Evolutionary conservation across 2,113 vertebrate species (phyloP), one percentile per base, ranked within the genome.

Genomic region (Gopherus evgoodei): DNA sequence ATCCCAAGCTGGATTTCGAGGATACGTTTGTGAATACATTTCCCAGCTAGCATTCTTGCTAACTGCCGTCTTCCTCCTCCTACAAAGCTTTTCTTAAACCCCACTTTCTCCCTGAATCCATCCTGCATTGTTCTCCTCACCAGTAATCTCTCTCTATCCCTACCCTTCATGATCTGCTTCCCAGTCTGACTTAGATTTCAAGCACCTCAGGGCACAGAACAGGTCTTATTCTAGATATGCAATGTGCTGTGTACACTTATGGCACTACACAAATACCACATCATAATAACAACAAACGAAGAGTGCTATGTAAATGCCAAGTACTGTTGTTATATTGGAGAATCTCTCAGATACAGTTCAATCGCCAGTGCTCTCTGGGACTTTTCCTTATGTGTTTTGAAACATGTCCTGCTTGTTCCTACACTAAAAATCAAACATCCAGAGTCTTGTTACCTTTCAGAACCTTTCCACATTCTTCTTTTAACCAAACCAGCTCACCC

Each of bases 251-350:
- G 69, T 38, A 72, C 21, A 44, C 44, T 44, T 44, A 76, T 24
- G 24, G 72, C 42, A 44, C 22, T 44, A 44, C 42, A 5, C 0
- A 16, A 24, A 47, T 4, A 27, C 29, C 24, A 1, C 1, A 56
- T 1, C 3, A 2, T 0, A 0, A 3, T 35, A 5, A 1, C 2
- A 2, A 5, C 49, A 3, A 8, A 8, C 1, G n/a, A 75, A 69
- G 25, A 11, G 4, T 35, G 1, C 1, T 10, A 54, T 5, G 89
- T 91, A 91, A 88, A 91, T 11, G 1, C 81, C 79, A 1, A 8
- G 62, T 0, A 88, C 75, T 84, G 56, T 91, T 86, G 82, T 86
- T 13, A 3, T 79, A 17, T 81, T 89, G 8, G 82, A 91, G 86
- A 12, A 89, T 80, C 89, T 69, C 59, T 42, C 86, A 95, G 88